These are phyloP conservation scores for Peromyscus melanophrys DNA, from an alignment of 2,797 vertebrate species.

Conservation along the genomic window DNA sequence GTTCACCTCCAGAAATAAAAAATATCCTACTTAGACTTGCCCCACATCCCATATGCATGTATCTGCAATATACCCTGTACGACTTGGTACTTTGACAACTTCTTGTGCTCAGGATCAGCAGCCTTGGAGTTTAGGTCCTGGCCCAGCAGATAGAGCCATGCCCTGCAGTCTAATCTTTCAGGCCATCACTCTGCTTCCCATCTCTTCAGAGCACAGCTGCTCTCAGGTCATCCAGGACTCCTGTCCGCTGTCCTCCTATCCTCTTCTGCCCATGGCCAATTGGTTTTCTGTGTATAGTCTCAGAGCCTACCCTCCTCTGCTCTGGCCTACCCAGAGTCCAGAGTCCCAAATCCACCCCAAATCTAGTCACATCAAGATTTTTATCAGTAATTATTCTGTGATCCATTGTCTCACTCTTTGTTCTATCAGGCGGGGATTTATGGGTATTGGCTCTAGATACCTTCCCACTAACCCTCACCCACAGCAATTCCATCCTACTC, in stretches of 20 bases:
- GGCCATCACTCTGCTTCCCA: too few species aligned
- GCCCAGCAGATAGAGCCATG: not conserved
- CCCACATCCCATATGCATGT: too few species aligned
- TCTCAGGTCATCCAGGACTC: not conserved
- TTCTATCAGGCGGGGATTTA: not conserved
- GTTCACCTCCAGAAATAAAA: not conserved
- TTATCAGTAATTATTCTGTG: not conserved
- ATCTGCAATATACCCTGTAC: fast-evolving
- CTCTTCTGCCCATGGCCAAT: too few species aligned
- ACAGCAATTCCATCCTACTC: not conserved
- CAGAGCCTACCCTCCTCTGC: not conserved
- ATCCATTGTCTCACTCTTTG: not conserved
- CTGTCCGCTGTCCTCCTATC: not conserved
- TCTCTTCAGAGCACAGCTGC: not conserved
- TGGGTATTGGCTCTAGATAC: too few species aligned
- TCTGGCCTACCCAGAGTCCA: too few species aligned
- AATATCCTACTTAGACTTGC: not conserved
- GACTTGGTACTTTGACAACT: not conserved
- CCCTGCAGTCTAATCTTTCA: fast-evolving
- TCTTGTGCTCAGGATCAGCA: not conserved
- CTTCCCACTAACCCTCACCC: fast-evolving
- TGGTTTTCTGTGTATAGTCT: not conserved
- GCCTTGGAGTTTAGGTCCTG: too few species aligned
- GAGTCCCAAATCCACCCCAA: too few species aligned
- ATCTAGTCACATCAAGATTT: not conserved